These are phyloP conservation scores for Distichodus sexfasciatus DNA, from an alignment of 2,797 vertebrate genomes.

Conservation along the genomic window DNA sequence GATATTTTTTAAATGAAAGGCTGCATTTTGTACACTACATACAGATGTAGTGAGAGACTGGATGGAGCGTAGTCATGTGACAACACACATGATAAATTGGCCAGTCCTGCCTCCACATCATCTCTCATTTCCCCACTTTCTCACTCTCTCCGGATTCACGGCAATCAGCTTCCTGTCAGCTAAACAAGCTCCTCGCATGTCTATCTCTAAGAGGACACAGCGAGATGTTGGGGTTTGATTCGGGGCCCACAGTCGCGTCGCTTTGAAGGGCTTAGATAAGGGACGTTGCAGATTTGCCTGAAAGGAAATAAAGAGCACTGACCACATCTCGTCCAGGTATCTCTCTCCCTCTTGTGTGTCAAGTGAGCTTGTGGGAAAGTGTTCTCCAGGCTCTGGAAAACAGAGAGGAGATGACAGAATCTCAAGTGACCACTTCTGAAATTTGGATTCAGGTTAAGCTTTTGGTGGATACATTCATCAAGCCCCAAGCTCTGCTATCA, in stretches of 20 bases:
- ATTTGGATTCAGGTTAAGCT: no score
- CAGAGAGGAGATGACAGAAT: neutral
- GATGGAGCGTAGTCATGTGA: no score
- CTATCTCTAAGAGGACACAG: slow-evolving; percentile 9
- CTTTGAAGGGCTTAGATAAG: slow-evolving; percentile 19
- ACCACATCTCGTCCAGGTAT: neutral
- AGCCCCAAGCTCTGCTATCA: no score
- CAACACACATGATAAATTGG: no score
- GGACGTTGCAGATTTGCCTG: slow-evolving; percentile 11
- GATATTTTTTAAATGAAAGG: no score
- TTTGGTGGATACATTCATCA: no score
- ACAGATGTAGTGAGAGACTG: no score
- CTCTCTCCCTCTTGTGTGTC: neutral
- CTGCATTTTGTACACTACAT: no score
- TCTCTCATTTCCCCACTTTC: neutral
- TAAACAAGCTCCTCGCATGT: slow-evolving; percentile 30
- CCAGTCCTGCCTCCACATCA: neutral
- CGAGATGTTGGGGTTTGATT: slow-evolving; percentile 16
- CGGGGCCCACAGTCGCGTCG: slow-evolving; percentile 3
- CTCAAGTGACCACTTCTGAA: neutral
- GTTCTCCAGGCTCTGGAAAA: neutral
- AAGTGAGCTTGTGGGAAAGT: neutral
- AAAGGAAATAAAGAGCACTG: slow-evolving; percentile 18
- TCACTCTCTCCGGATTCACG: neutral
- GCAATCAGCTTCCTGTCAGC: slow-evolving; percentile 16